Base-by-base conservation (phyloP, 2,888 invertebrate genomes). In the Anthophora plumipes region DNA sequence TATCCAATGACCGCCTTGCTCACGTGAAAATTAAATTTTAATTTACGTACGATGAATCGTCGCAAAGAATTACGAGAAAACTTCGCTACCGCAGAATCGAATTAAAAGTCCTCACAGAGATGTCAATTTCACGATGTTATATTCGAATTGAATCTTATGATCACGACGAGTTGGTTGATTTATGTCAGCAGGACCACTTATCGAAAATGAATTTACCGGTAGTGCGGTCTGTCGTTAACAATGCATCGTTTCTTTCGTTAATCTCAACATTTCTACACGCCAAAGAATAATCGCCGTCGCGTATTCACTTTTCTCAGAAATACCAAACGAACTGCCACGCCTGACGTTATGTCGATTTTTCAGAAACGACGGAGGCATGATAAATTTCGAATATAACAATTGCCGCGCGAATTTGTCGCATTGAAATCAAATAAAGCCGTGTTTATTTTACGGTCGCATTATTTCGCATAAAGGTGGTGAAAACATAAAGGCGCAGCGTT, bases 31-130 rank as follows among this genome's bases (percentile, higher is more conserved):
- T 73, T 50, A 67, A 43, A 67, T 48, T 57, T 39, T 37, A 57
- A 57, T 73, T 57, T 43, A 50, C 25, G 46, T 59, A n/a, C 14
- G 5, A n/a, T 20, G 48, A 41, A 59, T 73, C 46, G 20, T 37
- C 12, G 25, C 48, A 9, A 41, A 37, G 41, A n/a, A 41, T 52
- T 60, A 22, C 59, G 50, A 31, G 50, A 22, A 25, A 64, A 66
- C 20, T 66, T 72, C 57, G 22, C 55, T 37, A 48, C 55, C 4
- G 31, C 2, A 37, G n/a, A 39, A 9, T 46, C 11, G 54, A 46
- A 39, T 72, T 48, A 43, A 12, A 66, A 37, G 37, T n/a, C 9
- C n/a, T 57, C 63, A 17, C 17, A 7, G 31, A 5, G 25, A 8
- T 17, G 11, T 17, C n/a, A 61, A 70, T 31, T 63, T 43, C 8